These are phyloP conservation scores for Ophraella communa DNA, from an alignment of 2,888 invertebrate genomes.

Conservation along the genomic window DNA sequence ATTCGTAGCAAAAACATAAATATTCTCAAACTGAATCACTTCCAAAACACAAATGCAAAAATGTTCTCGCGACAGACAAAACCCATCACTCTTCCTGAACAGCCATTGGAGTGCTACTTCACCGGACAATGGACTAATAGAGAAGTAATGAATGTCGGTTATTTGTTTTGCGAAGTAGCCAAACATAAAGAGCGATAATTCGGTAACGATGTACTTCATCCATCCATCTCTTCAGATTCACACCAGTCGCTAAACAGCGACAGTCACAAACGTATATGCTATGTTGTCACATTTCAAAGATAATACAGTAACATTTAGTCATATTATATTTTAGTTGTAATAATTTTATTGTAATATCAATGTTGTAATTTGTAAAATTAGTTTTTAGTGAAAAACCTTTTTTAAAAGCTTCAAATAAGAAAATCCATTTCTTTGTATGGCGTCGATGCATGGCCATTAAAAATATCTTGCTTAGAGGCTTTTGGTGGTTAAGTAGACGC, in stretches of 20 bases:
- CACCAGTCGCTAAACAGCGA: not conserved
- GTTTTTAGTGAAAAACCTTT: too few relatives aligned
- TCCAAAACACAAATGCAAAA: slow-evolving; percentile 23
- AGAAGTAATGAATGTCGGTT: slow-evolving; percentile 45
- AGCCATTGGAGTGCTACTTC: slow-evolving; percentile 13
- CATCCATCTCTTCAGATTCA: slow-evolving; percentile 39
- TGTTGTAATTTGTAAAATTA: too few relatives aligned
- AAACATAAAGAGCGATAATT: slow-evolving; percentile 50
- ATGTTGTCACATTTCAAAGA: not conserved
- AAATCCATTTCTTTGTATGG: too few relatives aligned
- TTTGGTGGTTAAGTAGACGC: too few relatives aligned
- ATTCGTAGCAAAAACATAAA: not conserved
- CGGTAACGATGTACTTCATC: slow-evolving; percentile 48
- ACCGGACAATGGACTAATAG: slow-evolving; percentile 38
- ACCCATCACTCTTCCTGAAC: slow-evolving; percentile 19
- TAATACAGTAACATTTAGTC: too few relatives aligned
- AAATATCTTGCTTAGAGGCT: too few relatives aligned
- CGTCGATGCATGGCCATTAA: too few relatives aligned
- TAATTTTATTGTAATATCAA: too few relatives aligned
- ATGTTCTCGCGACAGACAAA: slow-evolving; percentile 17
- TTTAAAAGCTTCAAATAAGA: too few relatives aligned
- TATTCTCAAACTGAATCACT: not conserved
- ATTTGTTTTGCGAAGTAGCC: slow-evolving; percentile 47
- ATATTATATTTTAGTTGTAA: too few relatives aligned
- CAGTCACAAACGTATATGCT: not conserved